phyloP scores from a whole-genome alignment of 2,888 invertebrate genomes.

The Cephus rjabovi region DNA sequence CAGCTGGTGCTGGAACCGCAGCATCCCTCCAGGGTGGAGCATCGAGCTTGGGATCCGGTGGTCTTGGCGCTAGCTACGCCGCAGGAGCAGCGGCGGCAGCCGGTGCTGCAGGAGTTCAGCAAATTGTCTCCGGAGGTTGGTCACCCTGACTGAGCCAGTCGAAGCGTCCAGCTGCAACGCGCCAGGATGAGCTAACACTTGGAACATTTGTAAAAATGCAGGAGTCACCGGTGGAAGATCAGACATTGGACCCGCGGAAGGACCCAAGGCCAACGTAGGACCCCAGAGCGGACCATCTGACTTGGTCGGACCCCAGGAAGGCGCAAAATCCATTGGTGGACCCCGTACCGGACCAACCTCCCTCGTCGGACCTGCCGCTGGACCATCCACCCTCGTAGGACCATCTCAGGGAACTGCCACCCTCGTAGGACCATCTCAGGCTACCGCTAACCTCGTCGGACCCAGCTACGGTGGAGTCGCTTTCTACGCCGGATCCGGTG shows the following conservation, averaged over 20 bases:
- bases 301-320: constrained; percentile 65
- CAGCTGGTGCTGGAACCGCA: constrained; percentile 63
- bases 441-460: constrained; percentile 64
- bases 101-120: constrained; percentile 64
- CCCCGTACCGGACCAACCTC: constrained; percentile 63
- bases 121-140: constrained; percentile 64
- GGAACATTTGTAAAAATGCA: constrained; percentile 17
- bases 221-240: constrained; percentile 63
- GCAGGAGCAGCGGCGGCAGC: constrained; percentile 64
- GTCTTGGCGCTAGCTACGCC: constrained; percentile 64
- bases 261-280: constrained; percentile 66
- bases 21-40: constrained; percentile 63
- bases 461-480: constrained; percentile 63
- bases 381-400: constrained; percentile 63
- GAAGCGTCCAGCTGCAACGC: background rate
- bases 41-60: constrained; percentile 64
- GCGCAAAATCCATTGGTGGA: constrained; percentile 63
- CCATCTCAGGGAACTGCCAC: constrained; percentile 63
- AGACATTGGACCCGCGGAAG: constrained; percentile 65
- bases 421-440: constrained; percentile 63
- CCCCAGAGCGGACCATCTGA: constrained; percentile 64
- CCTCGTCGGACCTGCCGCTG: constrained; percentile 63
- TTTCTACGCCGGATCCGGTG: constrained; percentile 63
- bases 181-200: too few relatives aligned
- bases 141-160: constrained; percentile 21